These are phyloP conservation scores for Yponomeuta sedellus DNA, from an alignment of 2,888 invertebrate species.

Conservation along the genomic window DNA sequence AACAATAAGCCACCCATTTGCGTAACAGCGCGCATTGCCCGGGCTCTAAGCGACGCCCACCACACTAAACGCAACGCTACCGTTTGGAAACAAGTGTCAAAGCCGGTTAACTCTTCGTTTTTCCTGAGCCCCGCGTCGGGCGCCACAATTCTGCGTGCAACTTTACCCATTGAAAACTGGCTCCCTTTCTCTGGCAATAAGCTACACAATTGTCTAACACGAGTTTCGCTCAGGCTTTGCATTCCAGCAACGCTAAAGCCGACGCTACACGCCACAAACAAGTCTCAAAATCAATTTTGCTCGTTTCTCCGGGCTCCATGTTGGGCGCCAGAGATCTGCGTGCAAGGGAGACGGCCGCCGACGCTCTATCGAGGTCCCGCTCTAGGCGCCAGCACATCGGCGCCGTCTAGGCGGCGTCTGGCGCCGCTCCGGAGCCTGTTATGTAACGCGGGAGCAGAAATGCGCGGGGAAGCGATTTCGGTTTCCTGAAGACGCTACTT, in stretches of 20 bases:
- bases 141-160: neutral
- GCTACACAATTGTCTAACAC: neutral
- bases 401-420: constrained; percentile 64
- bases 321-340: constrained; percentile 50
- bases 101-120: neutral
- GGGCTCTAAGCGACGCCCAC: too few species aligned
- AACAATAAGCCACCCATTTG: too few species aligned
- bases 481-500: neutral
- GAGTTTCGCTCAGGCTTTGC: neutral
- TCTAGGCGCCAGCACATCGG: constrained; percentile 75
- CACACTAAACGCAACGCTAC: too few species aligned
- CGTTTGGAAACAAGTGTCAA: too few species aligned
- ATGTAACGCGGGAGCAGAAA: constrained; percentile 35
- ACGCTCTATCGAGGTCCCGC: constrained; percentile 28
- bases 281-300: neutral
- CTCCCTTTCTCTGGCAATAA: neutral
- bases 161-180: neutral
- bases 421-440: constrained; percentile 58
- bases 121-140: neutral
- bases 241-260: neutral
- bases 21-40: too few species aligned
- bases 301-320: constrained; percentile 31
- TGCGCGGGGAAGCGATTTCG: neutral
- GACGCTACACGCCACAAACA: neutral
- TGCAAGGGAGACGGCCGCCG: constrained; percentile 27